Base-by-base conservation (phyloP, 2,797 vertebrate species). In the Mareca penelope region DNA sequence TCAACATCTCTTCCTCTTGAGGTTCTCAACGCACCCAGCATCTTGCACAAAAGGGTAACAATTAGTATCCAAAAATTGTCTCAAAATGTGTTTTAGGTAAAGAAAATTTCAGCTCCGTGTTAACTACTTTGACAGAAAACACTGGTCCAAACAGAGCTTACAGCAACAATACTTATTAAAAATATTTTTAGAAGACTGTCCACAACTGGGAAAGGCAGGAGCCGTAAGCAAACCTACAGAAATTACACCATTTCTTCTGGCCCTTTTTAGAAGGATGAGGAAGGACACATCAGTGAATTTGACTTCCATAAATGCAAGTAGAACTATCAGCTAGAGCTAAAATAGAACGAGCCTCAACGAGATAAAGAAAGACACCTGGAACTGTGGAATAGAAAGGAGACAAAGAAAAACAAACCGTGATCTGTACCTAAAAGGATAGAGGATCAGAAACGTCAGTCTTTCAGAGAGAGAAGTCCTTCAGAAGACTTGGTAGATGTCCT, bases 401-500 rank as follows among this genome's bases (percentile, higher is more conserved):
- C 7, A 16, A 79, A 63, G 39, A 82, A 85, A 28, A 73, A 84
- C 46, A 48, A 72, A 55, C 11, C 19, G 29, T 3, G 7, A 69
- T 21, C 73, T 70, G 35, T 59, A 87, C 60, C 28, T 77, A 35
- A 33, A 70, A 73, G 64, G 56, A 33, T 56, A 84, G 56, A 81
- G 60, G 6, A 85, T 13, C 17, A 1, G 0, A 76, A 73, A 23
- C 1, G 16, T 13, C 3, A 6, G 0, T 40, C 50, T 67, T 70
- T 31, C 69, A 77, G 33, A 60, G 12, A 77, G 33, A 60, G 13
- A 23, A 88, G 15, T 21, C 53, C 42, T 76, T 68, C 64, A 39
- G n/a, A 59, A 48, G 9, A 18, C 16, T 48, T 2, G 9, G 26
- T 24, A 63, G 16, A 33, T 28, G 18, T 33, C 31, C 56, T 52